These are phyloP conservation scores for Pristionchus japonicus DNA, from an alignment of 2,888 invertebrate species.

Conservation along the genomic window DNA sequence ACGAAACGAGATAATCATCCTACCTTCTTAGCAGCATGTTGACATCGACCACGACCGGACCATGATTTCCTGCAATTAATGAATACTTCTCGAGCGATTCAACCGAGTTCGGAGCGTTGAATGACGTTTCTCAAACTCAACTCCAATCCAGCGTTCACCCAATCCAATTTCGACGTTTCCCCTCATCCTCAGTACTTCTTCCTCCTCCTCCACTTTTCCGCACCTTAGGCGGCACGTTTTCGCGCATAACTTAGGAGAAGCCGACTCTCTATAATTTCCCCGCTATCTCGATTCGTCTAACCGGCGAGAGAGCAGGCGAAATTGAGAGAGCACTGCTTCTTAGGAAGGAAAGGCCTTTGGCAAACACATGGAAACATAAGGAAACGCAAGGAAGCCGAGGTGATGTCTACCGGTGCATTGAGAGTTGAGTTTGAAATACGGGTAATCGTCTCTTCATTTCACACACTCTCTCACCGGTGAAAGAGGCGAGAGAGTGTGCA, in stretches of 20 bases:
- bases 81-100: no score
- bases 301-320: no score
- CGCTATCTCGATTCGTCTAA: background rate
- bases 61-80: slow-evolving; percentile 60
- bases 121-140: no score
- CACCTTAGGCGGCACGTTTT: background rate
- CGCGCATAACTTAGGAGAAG: slow-evolving; percentile 25
- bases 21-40: slow-evolving; percentile 73
- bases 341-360: background rate
- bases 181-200: background rate
- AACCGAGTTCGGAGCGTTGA: no score
- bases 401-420: no score
- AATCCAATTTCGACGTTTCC: background rate
- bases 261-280: background rate
- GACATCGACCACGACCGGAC: slow-evolving; percentile 71
- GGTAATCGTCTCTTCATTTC: no score
- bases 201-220: background rate
- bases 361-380: background rate
- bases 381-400: no score
- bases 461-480: no score
- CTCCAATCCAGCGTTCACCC: no score
- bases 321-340: no score
- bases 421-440: no score
- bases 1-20: background rate
- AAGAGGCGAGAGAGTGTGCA: background rate